Base-by-base conservation (phyloP, 2,888 invertebrate species). In the Papilio gigon region DNA sequence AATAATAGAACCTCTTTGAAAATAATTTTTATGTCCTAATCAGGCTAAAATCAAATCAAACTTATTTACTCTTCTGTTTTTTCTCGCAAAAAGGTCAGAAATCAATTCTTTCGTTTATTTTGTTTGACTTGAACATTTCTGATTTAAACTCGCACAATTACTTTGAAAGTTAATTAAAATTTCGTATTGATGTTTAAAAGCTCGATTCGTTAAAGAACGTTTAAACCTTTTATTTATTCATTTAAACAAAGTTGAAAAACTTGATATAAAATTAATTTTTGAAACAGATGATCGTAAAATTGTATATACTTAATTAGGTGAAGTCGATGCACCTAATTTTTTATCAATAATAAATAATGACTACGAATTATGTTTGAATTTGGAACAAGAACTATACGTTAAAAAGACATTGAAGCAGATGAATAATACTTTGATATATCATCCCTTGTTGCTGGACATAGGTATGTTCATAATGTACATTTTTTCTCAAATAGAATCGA, bases 111-210 rank as follows among this genome's bases (percentile, higher is more conserved):
- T 53, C n/a, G 30, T 53, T 53, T 53, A 53, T 53, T 53, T 53
- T 53, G 53, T 53, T 53, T 30, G 53, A 53, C 30, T 53, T 53
- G 27, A 53, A 53, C 53, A 53, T 53, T 53, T 53, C 53, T 30
- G 53, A 53, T 53, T 53, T 27, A 53, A 53, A 53, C 53, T 53
- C 53, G 53, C 12, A 53, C 53, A 53, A 53, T 53, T 53, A 53
- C 53, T 53, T 53, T 53, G 53, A 53, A 53, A 53, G 53, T 53
- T 53, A 53, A 53, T 53, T 53, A 30, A 53, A 53, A 53, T 53
- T 53, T 53, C 53, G 53, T 53, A 53, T 53, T 53, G 53, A 53
- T 53, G 53, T 53, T 53, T 30, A 17, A 53, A 53, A 27, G 53
- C 8, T 53, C 30, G 53, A 30, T 53, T 30, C 17, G 53, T 53